These are phyloP conservation scores for Toxostoma redivivum DNA, from an alignment of 2,113 vertebrate genomes.

Conservation along the genomic window DNA sequence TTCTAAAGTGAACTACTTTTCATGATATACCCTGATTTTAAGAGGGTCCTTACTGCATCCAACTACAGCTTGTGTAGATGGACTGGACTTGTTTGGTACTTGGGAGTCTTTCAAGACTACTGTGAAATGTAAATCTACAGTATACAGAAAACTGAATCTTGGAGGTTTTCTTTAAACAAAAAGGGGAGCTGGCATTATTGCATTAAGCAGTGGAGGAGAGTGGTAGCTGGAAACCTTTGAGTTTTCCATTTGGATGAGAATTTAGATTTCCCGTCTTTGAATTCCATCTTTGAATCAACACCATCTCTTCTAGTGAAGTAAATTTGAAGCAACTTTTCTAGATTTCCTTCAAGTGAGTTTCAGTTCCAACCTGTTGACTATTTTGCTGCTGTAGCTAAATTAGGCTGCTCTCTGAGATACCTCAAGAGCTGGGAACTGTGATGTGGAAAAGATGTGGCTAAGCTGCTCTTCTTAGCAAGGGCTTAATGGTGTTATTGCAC, in stretches of 20 bases:
- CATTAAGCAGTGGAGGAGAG: not conserved
- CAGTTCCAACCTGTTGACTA: not conserved
- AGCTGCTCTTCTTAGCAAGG: not conserved
- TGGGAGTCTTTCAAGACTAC: not conserved
- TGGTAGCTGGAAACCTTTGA: rapidly evolving
- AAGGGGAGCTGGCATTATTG: not conserved
- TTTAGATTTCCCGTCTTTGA: not conserved
- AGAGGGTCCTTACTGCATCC: not conserved
- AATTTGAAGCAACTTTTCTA: not conserved
- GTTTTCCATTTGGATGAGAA: not conserved
- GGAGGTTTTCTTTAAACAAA: not conserved
- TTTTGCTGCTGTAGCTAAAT: not conserved
- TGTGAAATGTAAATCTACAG: not conserved
- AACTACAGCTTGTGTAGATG: not conserved
- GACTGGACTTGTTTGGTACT: not conserved
- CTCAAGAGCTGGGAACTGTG: not conserved
- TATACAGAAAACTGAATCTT: not conserved
- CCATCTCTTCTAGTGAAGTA: not conserved
- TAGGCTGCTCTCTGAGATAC: not conserved
- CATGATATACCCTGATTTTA: not conserved
- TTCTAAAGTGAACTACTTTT: not conserved
- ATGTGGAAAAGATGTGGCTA: not conserved
- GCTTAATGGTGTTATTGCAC: rapidly evolving
- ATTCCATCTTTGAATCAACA: not conserved
- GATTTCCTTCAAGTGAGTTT: not conserved